These are phyloP conservation scores for Tachyglossus aculeatus DNA, from an alignment of 2,797 vertebrate species.

Conservation along the genomic window DNA sequence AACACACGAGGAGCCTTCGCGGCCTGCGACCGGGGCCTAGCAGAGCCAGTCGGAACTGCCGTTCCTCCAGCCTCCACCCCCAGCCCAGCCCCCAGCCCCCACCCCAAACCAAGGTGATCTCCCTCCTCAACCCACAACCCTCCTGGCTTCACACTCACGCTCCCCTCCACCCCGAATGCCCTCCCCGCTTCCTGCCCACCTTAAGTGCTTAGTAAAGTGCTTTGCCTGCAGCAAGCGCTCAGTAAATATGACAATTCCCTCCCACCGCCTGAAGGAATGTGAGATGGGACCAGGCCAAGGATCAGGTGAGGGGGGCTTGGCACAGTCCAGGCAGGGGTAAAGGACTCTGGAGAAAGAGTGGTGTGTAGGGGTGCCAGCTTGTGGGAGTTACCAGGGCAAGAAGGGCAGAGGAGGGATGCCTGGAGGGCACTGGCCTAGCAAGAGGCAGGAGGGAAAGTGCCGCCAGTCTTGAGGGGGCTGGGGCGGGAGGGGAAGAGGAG, in stretches of 20 bases:
- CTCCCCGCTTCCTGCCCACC: background rate
- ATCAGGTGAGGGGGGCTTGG: no score
- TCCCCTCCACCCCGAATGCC: background rate
- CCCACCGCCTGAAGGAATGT: no score
- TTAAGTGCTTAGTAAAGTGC: background rate
- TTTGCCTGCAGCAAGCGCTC: no score
- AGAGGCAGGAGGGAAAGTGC: conserved; percentile 22
- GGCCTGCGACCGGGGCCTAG: no score
- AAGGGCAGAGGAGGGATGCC: background rate
- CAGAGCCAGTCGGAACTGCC: background rate
- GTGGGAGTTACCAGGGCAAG: background rate
- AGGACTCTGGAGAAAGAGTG: background rate
- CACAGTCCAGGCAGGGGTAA: no score
- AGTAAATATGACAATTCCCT: no score
- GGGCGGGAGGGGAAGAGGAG: background rate
- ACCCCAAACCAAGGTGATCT: background rate
- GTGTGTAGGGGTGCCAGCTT: background rate
- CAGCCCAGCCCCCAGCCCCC: background rate
- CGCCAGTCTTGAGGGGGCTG: background rate
- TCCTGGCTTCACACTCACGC: background rate
- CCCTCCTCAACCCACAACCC: background rate
- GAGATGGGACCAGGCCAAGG: no score
- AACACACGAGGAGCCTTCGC: no score
- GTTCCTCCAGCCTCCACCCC: background rate
- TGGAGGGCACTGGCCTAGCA: no score